phyloP scores from a whole-genome alignment of 2,797 vertebrate species.

The Adrianichthys oophorus region DNA sequence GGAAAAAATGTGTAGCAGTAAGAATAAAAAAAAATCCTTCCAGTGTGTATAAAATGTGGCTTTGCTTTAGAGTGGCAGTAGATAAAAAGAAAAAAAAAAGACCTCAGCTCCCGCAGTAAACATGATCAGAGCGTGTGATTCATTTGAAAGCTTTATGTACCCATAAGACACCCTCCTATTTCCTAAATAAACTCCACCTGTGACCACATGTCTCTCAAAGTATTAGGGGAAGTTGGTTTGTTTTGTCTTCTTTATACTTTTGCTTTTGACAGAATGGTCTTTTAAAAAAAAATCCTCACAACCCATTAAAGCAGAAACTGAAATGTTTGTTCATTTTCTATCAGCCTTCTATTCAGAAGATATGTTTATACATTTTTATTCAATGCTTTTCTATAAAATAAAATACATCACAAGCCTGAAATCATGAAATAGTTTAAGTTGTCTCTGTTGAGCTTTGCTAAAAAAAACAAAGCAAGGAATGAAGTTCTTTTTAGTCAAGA shows the following conservation, averaged over 20 bases:
- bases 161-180: constrained; percentile 40
- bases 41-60: constrained; percentile 39
- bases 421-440: background rate
- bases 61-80: constrained; percentile 34
- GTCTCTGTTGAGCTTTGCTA: background rate
- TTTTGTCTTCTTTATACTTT: constrained; percentile 22
- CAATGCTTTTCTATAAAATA: too few species aligned
- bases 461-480: background rate
- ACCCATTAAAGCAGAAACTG: constrained; percentile 6
- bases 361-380: too few species aligned
- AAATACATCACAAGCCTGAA: too few species aligned
- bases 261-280: constrained; percentile 11
- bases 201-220: constrained; percentile 39
- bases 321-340: constrained; percentile 1
- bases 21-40: constrained; percentile 59
- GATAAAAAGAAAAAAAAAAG: constrained; percentile 57
- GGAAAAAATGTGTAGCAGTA: constrained; percentile 35
- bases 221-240: constrained; percentile 6
- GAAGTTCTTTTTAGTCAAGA: background rate
- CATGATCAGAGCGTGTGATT: constrained; percentile 57
- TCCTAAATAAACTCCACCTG: constrained; percentile 48
- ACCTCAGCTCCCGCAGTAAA: constrained; percentile 36
- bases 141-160: constrained; percentile 52
- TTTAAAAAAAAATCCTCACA: constrained; percentile 4
- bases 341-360: too few species aligned